Evolutionary conservation across 1,140 invertebrate species (phyloP).

Genomic region (Listronotus oregonensis): DNA sequence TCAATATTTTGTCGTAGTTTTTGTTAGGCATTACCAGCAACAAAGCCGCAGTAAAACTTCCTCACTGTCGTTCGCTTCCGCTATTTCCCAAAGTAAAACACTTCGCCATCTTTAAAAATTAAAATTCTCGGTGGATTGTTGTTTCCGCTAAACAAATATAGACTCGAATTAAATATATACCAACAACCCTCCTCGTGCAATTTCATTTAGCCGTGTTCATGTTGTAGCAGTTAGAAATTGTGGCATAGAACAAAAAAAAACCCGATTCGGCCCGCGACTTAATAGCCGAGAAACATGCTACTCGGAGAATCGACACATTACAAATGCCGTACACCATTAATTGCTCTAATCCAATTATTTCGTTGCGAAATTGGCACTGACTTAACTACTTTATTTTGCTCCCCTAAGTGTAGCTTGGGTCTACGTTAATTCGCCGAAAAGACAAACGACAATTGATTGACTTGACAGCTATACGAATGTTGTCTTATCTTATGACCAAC

Average conservation of each 20-base stretch:
- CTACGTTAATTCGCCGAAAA: too few relatives aligned
- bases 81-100: too few relatives aligned
- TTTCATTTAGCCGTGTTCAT: conserved; percentile 5
- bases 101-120: too few relatives aligned
- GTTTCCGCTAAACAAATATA: conserved; percentile 1
- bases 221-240: conserved; percentile 9
- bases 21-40: too few relatives aligned
- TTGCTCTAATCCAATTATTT: conserved; percentile 23
- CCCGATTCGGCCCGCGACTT: neutral
- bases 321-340: conserved; percentile 20
- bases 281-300: conserved; percentile 18
- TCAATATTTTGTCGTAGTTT: too few relatives aligned
- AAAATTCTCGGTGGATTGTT: too few relatives aligned
- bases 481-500: too few relatives aligned
- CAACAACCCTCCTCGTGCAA: conserved; percentile 2
- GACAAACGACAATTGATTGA: too few relatives aligned
- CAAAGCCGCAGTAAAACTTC: too few relatives aligned
- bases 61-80: too few relatives aligned
- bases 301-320: conserved; percentile 17
- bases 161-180: conserved; percentile 2
- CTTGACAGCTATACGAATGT: too few relatives aligned
- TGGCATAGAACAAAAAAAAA: conserved; percentile 14
- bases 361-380: conserved; percentile 8
- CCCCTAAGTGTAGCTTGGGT: neutral
- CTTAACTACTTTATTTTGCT: conserved; percentile 3